These are phyloP conservation scores for Scytalopus superciliaris DNA, from an alignment of 2,113 vertebrate species.

Conservation along the genomic window DNA sequence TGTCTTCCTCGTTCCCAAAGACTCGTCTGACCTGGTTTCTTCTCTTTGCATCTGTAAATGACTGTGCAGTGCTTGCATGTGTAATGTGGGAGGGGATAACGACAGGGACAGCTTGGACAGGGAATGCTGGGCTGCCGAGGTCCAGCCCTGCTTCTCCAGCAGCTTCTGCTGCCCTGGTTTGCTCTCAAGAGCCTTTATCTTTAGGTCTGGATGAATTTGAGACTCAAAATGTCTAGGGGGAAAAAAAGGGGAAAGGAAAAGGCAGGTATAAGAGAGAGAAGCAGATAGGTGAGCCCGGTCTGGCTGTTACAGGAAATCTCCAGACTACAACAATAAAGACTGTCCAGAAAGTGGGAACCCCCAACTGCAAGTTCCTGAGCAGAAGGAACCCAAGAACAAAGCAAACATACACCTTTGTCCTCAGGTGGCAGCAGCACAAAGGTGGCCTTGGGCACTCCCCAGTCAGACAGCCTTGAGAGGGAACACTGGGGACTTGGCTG, in stretches of 20 bases:
- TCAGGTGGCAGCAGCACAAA: not conserved
- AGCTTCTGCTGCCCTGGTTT: not conserved
- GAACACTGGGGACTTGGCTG: not conserved
- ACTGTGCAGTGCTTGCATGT: conserved; percentile 2
- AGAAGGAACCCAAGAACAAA: not conserved
- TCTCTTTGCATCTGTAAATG: conserved; percentile 59
- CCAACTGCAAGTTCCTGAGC: not conserved
- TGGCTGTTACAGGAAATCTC: not conserved
- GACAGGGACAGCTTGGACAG: not conserved
- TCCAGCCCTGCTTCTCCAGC: not conserved
- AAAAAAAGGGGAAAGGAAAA: not conserved
- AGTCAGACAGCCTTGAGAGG: not conserved
- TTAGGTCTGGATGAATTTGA: not conserved
- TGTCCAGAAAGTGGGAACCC: not conserved
- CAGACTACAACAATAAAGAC: not conserved
- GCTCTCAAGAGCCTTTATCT: not conserved
- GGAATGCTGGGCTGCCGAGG: not conserved
- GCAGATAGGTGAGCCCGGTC: not conserved
- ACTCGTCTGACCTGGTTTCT: conserved; percentile 41
- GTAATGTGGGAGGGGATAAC: not conserved
- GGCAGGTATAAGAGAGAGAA: not conserved
- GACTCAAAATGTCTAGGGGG: not conserved
- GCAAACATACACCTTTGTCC: not conserved
- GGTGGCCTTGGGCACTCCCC: not conserved
- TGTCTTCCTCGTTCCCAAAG: conserved; percentile 47